Evolutionary conservation across 2,888 invertebrate genomes (phyloP).

Genomic region (Odontomyia ornata): DNA sequence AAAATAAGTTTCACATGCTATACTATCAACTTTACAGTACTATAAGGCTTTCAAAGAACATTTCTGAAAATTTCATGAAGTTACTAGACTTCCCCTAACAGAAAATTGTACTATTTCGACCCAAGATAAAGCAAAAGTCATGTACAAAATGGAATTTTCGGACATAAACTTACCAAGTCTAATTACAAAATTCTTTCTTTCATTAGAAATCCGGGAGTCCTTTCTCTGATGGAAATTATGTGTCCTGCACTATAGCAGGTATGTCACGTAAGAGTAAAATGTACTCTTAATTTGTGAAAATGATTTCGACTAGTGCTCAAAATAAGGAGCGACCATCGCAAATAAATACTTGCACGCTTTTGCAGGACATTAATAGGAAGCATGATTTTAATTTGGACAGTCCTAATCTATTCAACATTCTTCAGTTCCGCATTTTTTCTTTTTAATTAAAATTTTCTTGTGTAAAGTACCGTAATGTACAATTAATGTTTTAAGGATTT

Average conservation of each 20-base stretch:
- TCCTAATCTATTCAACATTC: background rate
- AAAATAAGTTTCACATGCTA: no score
- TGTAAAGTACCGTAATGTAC: background rate
- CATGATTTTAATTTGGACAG: background rate
- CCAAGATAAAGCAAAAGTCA: no score
- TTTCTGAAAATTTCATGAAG: no score
- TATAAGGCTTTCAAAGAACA: no score
- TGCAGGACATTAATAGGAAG: constrained; percentile 16
- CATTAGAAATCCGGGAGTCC: background rate
- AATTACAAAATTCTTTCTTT: background rate
- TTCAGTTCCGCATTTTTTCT: background rate
- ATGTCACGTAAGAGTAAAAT: background rate
- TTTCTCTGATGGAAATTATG: background rate
- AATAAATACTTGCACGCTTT: constrained; percentile 26
- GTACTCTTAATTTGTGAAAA: background rate
- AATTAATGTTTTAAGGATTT: background rate
- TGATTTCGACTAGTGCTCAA: background rate
- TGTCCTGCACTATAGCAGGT: background rate
- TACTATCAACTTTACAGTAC: no score
- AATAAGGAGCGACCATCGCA: background rate
- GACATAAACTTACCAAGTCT: no score
- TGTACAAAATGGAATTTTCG: no score
- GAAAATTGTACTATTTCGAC: no score
- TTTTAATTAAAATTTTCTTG: background rate
- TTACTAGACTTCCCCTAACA: no score